These are phyloP conservation scores for Girardinus metallicus DNA, from an alignment of 2,797 vertebrate species.

Conservation along the genomic window DNA sequence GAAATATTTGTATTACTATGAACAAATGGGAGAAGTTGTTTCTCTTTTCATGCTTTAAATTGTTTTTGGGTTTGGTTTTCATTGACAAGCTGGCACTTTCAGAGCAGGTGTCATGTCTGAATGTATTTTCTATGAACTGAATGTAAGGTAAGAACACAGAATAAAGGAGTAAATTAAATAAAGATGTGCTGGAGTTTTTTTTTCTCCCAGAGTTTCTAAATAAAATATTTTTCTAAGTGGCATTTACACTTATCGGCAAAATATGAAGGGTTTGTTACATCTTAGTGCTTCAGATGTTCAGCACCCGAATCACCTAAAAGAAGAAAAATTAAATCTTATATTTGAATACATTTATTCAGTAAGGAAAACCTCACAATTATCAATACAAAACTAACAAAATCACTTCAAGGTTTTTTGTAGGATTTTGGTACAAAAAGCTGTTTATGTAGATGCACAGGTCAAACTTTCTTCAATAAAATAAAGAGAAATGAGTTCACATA, in stretches of 20 bases:
- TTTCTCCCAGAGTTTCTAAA: no score
- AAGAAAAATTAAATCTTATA: no score
- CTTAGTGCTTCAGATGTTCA: not conserved
- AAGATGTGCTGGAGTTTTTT: slow-evolving; percentile 8
- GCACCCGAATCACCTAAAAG: no score
- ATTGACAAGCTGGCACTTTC: slow-evolving; percentile 63
- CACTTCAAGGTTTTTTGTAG: no score
- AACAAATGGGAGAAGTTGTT: slow-evolving; percentile 53
- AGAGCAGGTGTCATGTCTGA: slow-evolving; percentile 73
- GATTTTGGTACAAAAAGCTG: no score
- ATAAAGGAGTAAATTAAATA: slow-evolving; percentile 66
- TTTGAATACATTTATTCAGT: no score
- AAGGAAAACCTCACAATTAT: no score
- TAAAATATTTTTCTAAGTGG: not conserved
- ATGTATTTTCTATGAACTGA: slow-evolving; percentile 87
- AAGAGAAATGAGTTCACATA: no score
- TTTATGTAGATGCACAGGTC: no score
- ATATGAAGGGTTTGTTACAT: not conserved
- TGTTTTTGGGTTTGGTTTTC: slow-evolving; percentile 58
- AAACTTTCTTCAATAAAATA: no score
- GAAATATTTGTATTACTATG: slow-evolving; percentile 70
- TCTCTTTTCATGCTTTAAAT: slow-evolving; percentile 79
- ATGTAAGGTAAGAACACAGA: slow-evolving; percentile 79
- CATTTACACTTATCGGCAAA: not conserved
- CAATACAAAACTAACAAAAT: no score